These are phyloP conservation scores for Pelagia noctiluca DNA, from an alignment of 30 jellyfish, hydroid and myxozoan genomes.

Conservation along the genomic window DNA sequence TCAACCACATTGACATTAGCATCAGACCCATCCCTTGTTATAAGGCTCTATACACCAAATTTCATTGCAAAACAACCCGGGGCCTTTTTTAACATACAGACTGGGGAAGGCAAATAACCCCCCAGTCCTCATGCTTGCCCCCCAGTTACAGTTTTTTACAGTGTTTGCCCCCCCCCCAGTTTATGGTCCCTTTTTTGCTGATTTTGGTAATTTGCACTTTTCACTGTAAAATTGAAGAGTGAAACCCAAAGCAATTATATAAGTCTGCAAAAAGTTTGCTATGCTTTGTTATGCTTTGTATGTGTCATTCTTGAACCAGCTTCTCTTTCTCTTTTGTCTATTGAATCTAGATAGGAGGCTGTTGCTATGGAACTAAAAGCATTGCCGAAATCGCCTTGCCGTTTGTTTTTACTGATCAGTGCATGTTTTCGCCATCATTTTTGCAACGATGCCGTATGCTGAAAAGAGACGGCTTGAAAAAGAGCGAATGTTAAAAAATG, in stretches of 20 bases:
- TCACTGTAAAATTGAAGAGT: not conserved
- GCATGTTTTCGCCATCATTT: not conserved
- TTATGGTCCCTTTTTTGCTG: conserved; percentile 12
- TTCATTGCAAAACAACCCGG: too few relatives aligned
- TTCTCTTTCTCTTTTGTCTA: not conserved
- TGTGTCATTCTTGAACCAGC: not conserved
- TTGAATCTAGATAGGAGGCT: too few relatives aligned
- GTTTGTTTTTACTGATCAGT: not conserved
- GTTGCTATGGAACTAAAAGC: too few relatives aligned
- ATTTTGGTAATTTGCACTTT: not conserved
- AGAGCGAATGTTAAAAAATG: conserved; percentile 8
- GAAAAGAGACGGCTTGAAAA: not conserved
- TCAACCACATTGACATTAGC: too few relatives aligned
- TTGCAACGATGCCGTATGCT: not conserved
- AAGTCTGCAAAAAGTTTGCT: too few relatives aligned
- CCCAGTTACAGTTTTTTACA: conserved; percentile 21
- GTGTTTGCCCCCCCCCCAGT: conserved; percentile 35
- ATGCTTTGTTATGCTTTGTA: too few relatives aligned
- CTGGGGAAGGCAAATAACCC: conserved; percentile 39
- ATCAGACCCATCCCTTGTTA: too few relatives aligned
- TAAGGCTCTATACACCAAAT: too few relatives aligned
- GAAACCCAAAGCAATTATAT: too few relatives aligned
- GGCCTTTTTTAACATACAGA: conserved; percentile 42
- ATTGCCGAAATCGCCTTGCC: conserved; percentile 1
- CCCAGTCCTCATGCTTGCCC: conserved; percentile 39